Evolutionary conservation across 2,797 vertebrate species (phyloP), one percentile per base, ranked within the genome.

Genomic region (Anisognathus igniventris): DNA sequence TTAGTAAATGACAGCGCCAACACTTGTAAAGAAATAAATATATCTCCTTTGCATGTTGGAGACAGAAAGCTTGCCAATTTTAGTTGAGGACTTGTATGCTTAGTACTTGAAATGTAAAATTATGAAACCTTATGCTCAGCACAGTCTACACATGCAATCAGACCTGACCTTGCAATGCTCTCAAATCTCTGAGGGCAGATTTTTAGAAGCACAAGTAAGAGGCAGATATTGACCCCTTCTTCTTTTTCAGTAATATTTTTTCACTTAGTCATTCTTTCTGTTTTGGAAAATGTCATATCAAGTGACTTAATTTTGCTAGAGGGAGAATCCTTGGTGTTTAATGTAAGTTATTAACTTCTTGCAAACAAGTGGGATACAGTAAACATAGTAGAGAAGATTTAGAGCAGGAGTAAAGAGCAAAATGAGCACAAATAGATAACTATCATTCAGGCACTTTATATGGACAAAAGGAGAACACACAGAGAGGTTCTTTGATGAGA

Each of bases 401-500:
- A 90, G 67, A 75, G 65, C 58, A 30, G 45, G 16, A 81, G 21
- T 68, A 80, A 80, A 50, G 40, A 86, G 45, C 13, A 71, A 86
- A 90, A 82, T 71, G 77, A 86, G 22, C 45, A 65, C 53, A 84
- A 94, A 94, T 22, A 78, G n/a, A 15, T 77, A 91, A 83, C 61
- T 65, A 66, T 88, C 44, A 61, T 18, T 77, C 87, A 86, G 33
- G 27, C 20, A 57, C 47, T 90, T 90, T 83, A 48, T 92, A 74
- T 21, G 19, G 64, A 61, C 65, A 72, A 87, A 79, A 87, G 39
- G 16, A 65, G 57, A 92, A 58, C 48, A 57, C 65, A 71, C 21
- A 33, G 48, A 91, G 35, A 89, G 18, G 8, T 89, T 92, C 45
- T 94, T 86, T 83, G 90, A 95, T 64, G 51, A 89, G 83, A 80